Base-by-base conservation (phyloP, 2,113 vertebrate species). In the Blennius ocellaris region DNA sequence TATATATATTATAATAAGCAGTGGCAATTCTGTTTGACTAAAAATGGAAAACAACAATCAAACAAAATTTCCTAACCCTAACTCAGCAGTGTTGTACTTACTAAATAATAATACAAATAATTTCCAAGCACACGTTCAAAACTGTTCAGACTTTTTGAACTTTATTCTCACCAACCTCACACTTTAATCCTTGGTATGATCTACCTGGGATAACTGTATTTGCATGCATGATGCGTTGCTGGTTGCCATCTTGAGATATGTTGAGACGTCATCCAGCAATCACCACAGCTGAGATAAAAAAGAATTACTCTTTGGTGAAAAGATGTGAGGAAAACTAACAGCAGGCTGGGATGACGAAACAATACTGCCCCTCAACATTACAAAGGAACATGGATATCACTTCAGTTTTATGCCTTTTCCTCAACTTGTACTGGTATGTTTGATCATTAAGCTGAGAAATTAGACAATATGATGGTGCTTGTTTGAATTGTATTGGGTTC, bases 1-100 rank as follows among this genome's bases (percentile, higher is more conserved):
- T n/a, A n/a, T n/a, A n/a, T n/a, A n/a, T n/a, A 3, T 61, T 47
- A 12, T 43, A 6, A 57, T 66, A 49, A 48, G 54, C 50, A 56
- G 3, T 11, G 6, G 50, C n/a, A 66, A 56, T 69, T 15, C 48
- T 5, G n/a, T 37, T 71, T 16, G 21, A 11, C 39, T 59, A 61
- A 43, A 6, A 51, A 45, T 30, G 21, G 54, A 8, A 37, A 17
- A 50, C 21, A 15, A n/a, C 48, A 72, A 50, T 15, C 41, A 60
- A 36, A 40, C 30, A 51, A 6, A 41, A 21, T 65, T 30, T 47
- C 57, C n/a, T 39, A 37, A 56, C 14, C 57, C n/a, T 39, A 37
- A 56, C 14, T 54, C 30, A 66, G 49, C 12, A 49, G 7, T 0
- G 17, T 52, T 39, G 45, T 17, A 66, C 39, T 7, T 3, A 8